phyloP scores from a whole-genome alignment of 2,888 invertebrate genomes.

The Tetramorium bicarinatum region DNA sequence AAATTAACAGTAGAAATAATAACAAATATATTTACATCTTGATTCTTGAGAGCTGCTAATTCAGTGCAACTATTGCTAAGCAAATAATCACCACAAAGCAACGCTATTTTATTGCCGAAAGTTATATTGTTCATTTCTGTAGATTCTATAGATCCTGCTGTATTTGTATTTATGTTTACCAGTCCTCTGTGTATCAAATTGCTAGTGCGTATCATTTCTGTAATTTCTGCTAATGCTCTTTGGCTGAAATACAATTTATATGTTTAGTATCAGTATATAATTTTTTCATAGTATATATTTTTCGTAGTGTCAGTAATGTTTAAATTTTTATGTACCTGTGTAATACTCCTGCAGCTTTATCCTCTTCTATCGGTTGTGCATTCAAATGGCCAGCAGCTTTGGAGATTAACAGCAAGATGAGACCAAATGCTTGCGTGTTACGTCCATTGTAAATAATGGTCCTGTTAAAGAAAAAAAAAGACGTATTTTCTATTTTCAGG shows the following conservation, averaged over 20 bases:
- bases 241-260: slow-evolving; percentile 88
- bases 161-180: slow-evolving; percentile 91
- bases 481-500: neutral
- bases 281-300: neutral
- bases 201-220: slow-evolving; percentile 98
- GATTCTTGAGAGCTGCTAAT: slow-evolving; percentile 91
- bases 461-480: slow-evolving; percentile 87
- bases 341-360: slow-evolving; percentile 94
- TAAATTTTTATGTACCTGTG: slow-evolving; percentile 88
- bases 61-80: slow-evolving; percentile 96
- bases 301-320: neutral
- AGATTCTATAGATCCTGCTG: slow-evolving; percentile 87
- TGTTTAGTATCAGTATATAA: neutral
- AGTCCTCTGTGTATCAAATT: slow-evolving; percentile 96
- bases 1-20: slow-evolving; percentile 15
- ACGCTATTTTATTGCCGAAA: slow-evolving; percentile 97
- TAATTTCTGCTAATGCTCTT: slow-evolving; percentile 96
- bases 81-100: slow-evolving; percentile 96
- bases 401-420: slow-evolving; percentile 95
- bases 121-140: slow-evolving; percentile 92
- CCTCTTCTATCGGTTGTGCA: slow-evolving; percentile 94
- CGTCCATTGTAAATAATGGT: slow-evolving; percentile 96
- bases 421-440: slow-evolving; percentile 97
- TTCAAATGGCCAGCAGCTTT: slow-evolving; percentile 96
- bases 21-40: slow-evolving; percentile 78